phyloP scores from a whole-genome alignment of 2,888 invertebrate species.

The Tachina lurida region DNA sequence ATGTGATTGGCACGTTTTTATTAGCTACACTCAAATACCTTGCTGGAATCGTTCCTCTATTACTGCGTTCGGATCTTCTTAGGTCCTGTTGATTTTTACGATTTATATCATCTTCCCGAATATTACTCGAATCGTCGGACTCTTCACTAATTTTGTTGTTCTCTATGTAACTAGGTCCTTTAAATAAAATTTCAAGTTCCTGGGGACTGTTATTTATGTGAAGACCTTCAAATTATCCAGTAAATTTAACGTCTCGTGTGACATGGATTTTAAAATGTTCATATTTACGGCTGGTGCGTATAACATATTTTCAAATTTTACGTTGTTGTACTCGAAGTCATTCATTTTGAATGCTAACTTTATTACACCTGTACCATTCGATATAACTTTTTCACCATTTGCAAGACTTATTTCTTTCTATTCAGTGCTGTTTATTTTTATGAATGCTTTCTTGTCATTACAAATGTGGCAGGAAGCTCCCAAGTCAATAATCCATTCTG shows the following conservation, averaged over 20 bases:
- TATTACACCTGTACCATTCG: neutral
- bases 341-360: neutral
- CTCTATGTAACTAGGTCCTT: no score
- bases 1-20: neutral
- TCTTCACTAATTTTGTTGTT: no score
- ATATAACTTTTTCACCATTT: constrained; percentile 14
- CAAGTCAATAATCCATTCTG: constrained; percentile 25
- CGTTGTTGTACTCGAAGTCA: neutral
- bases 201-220: no score
- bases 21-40: constrained; percentile 18
- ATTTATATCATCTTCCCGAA: no score
- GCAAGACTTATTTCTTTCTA: neutral
- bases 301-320: neutral
- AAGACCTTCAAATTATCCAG: no score
- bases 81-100: no score
- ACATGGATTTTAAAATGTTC: neutral
- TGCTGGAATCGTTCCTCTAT: neutral
- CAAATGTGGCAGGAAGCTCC: constrained; percentile 30
- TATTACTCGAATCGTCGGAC: no score
- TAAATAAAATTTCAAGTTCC: no score
- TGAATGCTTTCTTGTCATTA: neutral
- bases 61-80: no score
- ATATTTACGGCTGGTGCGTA: neutral
- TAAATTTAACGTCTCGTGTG: no score
- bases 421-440: neutral